Evolutionary conservation across 1,140 invertebrate genomes (phyloP).

Genomic region (Protaetia brevitarsis): DNA sequence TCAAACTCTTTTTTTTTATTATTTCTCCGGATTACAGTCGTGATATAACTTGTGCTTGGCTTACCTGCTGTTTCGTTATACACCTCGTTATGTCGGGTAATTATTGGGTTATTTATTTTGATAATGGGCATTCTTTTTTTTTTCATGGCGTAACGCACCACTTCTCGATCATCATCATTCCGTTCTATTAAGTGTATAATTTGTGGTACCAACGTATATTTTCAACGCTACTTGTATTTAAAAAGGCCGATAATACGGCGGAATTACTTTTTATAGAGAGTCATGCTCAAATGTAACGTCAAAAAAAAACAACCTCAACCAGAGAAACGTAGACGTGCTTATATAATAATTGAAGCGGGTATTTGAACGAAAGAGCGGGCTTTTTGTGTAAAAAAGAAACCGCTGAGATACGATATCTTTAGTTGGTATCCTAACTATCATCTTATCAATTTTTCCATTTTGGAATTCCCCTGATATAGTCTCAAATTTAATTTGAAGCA

Average conservation of each 20-base stretch:
- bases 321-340: too few relatives aligned
- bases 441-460: too few relatives aligned
- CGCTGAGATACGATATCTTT: too few relatives aligned
- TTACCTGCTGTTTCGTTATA: background rate
- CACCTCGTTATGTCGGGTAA: conserved; percentile 6
- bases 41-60: background rate
- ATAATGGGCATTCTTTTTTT: conserved; percentile 13
- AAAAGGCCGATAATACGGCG: background rate
- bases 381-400: too few relatives aligned
- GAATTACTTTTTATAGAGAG: conserved; percentile 8
- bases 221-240: conserved; percentile 9
- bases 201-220: conserved; percentile 17
- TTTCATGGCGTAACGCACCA: background rate
- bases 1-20: background rate
- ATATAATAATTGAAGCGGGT: too few relatives aligned
- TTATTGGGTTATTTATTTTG: conserved; percentile 19
- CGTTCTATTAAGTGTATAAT: conserved; percentile 13
- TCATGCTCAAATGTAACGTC: conserved; percentile 1
- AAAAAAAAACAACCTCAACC: background rate
- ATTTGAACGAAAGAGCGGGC: too few relatives aligned
- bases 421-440: too few relatives aligned
- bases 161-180: conserved; percentile 6
- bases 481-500: too few relatives aligned
- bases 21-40: background rate
- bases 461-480: too few relatives aligned